These are phyloP conservation scores for Physeter macrocephalus DNA, from an alignment of 2,113 vertebrate genomes.

Conservation along the genomic window DNA sequence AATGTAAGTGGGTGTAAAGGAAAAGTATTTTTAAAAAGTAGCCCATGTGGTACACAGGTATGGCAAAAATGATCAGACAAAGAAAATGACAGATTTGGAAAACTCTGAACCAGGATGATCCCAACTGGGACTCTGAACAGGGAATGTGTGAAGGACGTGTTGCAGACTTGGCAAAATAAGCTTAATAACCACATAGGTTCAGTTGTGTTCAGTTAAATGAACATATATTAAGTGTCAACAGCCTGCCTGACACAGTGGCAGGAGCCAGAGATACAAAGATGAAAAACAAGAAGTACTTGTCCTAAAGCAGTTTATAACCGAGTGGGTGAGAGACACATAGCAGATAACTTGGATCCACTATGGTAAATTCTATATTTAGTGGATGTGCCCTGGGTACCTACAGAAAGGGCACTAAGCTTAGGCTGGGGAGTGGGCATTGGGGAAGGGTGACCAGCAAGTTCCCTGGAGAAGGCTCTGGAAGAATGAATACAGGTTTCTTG, in stretches of 20 bases:
- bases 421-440: not conserved
- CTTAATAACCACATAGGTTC: not conserved
- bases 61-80: not conserved
- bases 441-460: not conserved
- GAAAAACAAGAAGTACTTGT: not conserved
- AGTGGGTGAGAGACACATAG: not conserved
- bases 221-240: not conserved
- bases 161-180: not conserved
- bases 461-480: not conserved
- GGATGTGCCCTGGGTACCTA: not conserved
- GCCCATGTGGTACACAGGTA: not conserved
- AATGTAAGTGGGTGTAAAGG: not conserved
- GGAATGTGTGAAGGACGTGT: not conserved
- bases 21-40: not conserved
- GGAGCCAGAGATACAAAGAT: not conserved
- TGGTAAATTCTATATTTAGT: not conserved
- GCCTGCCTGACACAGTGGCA: not conserved
- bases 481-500: not conserved
- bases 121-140: not conserved
- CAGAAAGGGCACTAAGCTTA: not conserved
- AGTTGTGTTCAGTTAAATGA: not conserved
- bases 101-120: not conserved
- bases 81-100: not conserved
- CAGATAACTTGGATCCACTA: not conserved
- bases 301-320: not conserved